phyloP scores from a whole-genome alignment of 2,797 vertebrate genomes.

The Crax fasciolata region DNA sequence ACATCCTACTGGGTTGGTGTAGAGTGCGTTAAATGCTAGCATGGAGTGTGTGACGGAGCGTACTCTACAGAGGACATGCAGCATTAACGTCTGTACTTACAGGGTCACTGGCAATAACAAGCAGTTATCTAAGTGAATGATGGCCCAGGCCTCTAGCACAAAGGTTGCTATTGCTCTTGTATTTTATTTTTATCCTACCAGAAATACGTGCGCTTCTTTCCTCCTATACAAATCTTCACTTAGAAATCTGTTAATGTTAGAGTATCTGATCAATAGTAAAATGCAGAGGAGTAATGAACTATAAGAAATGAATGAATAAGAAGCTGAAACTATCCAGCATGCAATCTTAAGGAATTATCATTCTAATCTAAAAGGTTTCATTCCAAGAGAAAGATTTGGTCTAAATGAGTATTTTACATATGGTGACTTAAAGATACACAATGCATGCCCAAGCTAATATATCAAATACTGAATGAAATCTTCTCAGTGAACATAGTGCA shows the following conservation, averaged over 20 bases:
- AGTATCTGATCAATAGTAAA: background rate
- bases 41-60: background rate
- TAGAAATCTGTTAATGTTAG: background rate
- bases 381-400: background rate
- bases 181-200: background rate
- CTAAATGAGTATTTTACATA: background rate
- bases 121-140: conserved; percentile 2
- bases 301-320: background rate
- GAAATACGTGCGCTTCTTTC: background rate
- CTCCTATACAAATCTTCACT: background rate
- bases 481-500: background rate
- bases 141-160: conserved; percentile 9
- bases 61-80: background rate
- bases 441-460: background rate
- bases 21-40: background rate
- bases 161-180: conserved; percentile 13
- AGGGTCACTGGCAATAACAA: conserved; percentile 44
- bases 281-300: background rate
- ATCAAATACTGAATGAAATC: background rate
- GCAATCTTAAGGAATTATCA: background rate
- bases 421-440: background rate
- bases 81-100: background rate
- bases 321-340: background rate
- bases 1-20: background rate
- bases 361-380: background rate